Percentiles rank a stretch among this genome's conserved stretches.
These are phyloP conservation scores for Amblyjoppa proteus DNA, from an alignment of 2,888 invertebrate species.

Conservation along the genomic window DNA sequence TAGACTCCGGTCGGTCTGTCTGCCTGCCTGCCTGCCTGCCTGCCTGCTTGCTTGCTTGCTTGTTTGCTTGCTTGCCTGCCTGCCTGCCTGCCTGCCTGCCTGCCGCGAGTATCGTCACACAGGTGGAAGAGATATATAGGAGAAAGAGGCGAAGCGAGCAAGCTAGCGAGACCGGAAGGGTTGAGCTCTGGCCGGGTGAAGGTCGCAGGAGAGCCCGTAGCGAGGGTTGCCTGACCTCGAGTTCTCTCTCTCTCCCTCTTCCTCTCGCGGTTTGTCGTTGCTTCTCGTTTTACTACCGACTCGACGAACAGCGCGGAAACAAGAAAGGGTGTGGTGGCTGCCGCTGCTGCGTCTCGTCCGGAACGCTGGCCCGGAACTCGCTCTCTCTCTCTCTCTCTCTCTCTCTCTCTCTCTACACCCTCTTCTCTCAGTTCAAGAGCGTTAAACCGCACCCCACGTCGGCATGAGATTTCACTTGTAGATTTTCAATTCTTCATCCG, in stretches of 20 bases:
- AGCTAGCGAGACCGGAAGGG: conserved; percentile 55
- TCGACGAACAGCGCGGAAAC: conserved; percentile 51
- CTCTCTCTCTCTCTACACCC: conserved; percentile 36
- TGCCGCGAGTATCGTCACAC: conserved; percentile 53
- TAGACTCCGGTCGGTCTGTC: conserved; percentile 16
- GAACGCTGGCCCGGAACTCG: conserved; percentile 49
- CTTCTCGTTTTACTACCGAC: conserved; percentile 1
- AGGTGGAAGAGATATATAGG: conserved; percentile 9
- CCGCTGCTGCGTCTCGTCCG: conserved; percentile 47
- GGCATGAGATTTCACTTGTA: background rate
- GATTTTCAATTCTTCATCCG: background rate
- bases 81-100: conserved; percentile 21
- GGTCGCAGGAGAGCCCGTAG: conserved; percentile 59
- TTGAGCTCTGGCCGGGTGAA: conserved; percentile 65
- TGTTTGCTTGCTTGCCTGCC: background rate
- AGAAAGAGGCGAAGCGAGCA: conserved; percentile 7
- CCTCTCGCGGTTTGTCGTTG: conserved; percentile 4
- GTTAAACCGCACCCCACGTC: conserved; percentile 43
- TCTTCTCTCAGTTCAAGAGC: conserved; percentile 16
- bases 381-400: conserved; percentile 39
- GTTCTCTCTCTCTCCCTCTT: conserved; percentile 12
- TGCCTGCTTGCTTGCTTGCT: background rate
- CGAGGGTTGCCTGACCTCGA: conserved; percentile 14
- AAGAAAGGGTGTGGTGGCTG: conserved; percentile 68
- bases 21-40: no score